Conservation (phyloP, 2,888 invertebrate species). For the Oscheius sp. region DNA sequence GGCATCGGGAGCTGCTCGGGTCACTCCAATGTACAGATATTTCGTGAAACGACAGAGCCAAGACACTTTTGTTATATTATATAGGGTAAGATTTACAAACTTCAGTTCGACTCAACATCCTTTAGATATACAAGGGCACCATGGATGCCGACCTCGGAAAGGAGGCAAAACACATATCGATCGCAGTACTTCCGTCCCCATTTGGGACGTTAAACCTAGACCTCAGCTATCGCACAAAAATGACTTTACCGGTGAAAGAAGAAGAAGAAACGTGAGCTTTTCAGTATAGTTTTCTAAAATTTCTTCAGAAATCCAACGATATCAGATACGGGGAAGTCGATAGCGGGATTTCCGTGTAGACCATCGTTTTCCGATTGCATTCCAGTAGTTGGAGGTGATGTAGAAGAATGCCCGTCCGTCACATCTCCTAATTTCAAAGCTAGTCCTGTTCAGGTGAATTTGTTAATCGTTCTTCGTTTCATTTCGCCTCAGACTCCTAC, state of each 20-base stretch:
- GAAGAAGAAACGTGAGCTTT: background rate
- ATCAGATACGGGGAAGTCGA: background rate
- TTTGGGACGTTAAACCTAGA: conserved; percentile 21
- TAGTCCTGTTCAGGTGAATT: conserved; percentile 21
- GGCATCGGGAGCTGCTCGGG: conserved; percentile 38
- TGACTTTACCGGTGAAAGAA: conserved; percentile 12
- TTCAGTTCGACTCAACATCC: background rate
- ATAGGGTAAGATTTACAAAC: conserved; percentile 35
- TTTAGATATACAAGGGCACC: conserved; percentile 26
- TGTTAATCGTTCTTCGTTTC: background rate
- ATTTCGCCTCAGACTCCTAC: background rate
- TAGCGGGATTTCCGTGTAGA: conserved; percentile 12
- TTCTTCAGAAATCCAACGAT: background rate
- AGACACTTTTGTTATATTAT: conserved; percentile 48
- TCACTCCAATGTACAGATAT: conserved; percentile 45
- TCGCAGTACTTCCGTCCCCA: conserved; percentile 21
- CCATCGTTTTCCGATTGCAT: conserved; percentile 30
- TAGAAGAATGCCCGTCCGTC: conserved; percentile 9
- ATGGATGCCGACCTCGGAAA: conserved; percentile 27
- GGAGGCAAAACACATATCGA: conserved; percentile 20
- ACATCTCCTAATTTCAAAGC: conserved; percentile 2
- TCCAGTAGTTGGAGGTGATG: conserved; percentile 21
- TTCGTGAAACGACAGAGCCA: conserved; percentile 49
- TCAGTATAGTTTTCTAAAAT: background rate
- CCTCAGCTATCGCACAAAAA: conserved; percentile 18